A percentile compares a stretch with the other conserved stretches of the same genome.
Evolutionary conservation across 2,888 invertebrate species (phyloP).

Genomic region (Tubiluchus corallicola): DNA sequence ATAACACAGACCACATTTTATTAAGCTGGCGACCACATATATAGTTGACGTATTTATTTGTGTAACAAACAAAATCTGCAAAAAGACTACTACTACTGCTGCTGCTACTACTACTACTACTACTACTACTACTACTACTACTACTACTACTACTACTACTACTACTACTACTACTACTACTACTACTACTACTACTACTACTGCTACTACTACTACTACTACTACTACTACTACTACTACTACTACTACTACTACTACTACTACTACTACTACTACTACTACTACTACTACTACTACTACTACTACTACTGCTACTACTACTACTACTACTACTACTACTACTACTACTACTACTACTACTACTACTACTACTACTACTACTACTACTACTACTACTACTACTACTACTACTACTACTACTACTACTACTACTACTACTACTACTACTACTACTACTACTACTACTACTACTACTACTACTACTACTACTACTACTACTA

Average conservation of each 20-base stretch:
- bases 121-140: slow-evolving; percentile 8
- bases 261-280: slow-evolving; percentile 10
- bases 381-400: slow-evolving; percentile 9
- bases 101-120: slow-evolving; percentile 8
- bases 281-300: slow-evolving; percentile 10
- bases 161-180: slow-evolving; percentile 9
- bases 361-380: slow-evolving; percentile 9
- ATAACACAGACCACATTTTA: too few relatives aligned
- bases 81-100: slow-evolving; percentile 8
- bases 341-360: slow-evolving; percentile 9
- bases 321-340: slow-evolving; percentile 10
- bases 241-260: slow-evolving; percentile 10
- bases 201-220: slow-evolving; percentile 9
- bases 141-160: slow-evolving; percentile 10
- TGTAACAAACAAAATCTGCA: too few relatives aligned
- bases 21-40: too few relatives aligned
- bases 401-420: slow-evolving; percentile 9
- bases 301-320: slow-evolving; percentile 10
- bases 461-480: slow-evolving; percentile 7
- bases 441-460: slow-evolving; percentile 9
- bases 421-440: slow-evolving; percentile 9
- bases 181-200: slow-evolving; percentile 10
- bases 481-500: too few relatives aligned
- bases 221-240: slow-evolving; percentile 10
- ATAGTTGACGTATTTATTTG: too few relatives aligned